Conservation (phyloP, 2,113 vertebrate genomes). For the Philantomba maxwellii region DNA sequence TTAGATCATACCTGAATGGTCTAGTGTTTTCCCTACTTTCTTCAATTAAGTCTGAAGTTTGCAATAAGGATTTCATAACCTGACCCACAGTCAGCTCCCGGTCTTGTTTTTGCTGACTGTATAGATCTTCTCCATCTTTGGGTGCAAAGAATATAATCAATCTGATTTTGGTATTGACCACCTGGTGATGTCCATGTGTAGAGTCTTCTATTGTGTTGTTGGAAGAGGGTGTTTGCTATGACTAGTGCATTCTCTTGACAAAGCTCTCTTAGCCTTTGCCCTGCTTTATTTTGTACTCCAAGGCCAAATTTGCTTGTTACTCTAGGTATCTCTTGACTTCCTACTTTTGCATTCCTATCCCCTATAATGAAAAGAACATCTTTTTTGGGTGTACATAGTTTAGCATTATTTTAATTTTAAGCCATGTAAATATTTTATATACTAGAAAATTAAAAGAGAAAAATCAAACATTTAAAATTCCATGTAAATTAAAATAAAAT, state of each 20-base stretch:
- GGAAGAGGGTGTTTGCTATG: neutral
- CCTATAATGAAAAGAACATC: neutral
- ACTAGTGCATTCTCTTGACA: neutral
- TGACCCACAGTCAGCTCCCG: rapidly evolving
- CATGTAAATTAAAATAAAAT: neutral
- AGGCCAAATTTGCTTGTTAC: neutral
- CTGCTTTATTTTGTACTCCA: neutral
- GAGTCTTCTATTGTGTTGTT: neutral
- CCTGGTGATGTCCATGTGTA: neutral
- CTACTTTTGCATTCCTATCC: neutral
- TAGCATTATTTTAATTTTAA: neutral
- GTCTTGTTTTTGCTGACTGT: neutral
- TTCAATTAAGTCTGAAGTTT: neutral
- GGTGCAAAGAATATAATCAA: neutral
- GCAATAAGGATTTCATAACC: neutral
- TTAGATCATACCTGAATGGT: neutral
- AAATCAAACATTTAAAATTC: neutral
- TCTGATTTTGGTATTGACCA: neutral
- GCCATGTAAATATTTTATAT: neutral
- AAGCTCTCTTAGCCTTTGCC: neutral
- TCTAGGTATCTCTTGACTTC: neutral
- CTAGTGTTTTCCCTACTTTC: neutral
- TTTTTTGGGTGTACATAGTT: neutral
- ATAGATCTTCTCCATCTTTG: neutral
- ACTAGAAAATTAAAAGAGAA: neutral